A percentile compares a stretch with the other conserved stretches of the same genome.
Evolutionary conservation across 2,113 vertebrate species (phyloP).

Genomic region (Sapayoa aenigma): DNA sequence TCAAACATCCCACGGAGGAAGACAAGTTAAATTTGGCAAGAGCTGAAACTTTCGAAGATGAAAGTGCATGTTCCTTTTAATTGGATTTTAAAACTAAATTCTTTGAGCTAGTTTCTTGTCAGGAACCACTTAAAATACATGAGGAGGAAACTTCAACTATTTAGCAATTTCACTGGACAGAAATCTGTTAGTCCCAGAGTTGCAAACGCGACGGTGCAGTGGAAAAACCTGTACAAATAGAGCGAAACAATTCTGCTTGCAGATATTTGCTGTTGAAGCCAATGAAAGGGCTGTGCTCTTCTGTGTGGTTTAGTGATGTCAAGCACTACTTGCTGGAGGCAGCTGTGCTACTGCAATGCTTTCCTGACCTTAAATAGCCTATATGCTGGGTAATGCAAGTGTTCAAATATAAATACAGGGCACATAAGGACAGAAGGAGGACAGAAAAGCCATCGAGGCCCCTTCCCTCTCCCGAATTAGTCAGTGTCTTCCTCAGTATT

Average conservation of each 20-base stretch:
- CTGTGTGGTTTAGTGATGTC: constrained; percentile 59
- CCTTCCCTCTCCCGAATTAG: constrained; percentile 56
- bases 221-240: constrained; percentile 60
- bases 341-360: constrained; percentile 23
- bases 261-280: constrained; percentile 55
- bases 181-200: not conserved
- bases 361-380: constrained; percentile 56
- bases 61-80: not conserved
- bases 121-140: not conserved
- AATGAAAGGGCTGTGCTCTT: constrained; percentile 40
- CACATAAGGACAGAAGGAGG: constrained; percentile 71
- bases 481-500: constrained; percentile 72
- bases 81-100: constrained; percentile 1
- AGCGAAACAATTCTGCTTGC: constrained; percentile 54
- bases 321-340: constrained; percentile 59
- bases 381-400: constrained; percentile 57
- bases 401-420: constrained; percentile 66
- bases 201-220: not conserved
- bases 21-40: constrained; percentile 31
- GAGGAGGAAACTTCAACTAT: not conserved
- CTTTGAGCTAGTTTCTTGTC: not conserved
- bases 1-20: not conserved
- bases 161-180: not conserved
- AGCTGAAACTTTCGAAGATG: not conserved
- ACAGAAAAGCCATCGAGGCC: constrained; percentile 59